Evolutionary conservation across 2,113 vertebrate species (phyloP), one percentile per base, ranked within the genome.

Genomic region (Sinocyclocheilus rhinocerous): DNA sequence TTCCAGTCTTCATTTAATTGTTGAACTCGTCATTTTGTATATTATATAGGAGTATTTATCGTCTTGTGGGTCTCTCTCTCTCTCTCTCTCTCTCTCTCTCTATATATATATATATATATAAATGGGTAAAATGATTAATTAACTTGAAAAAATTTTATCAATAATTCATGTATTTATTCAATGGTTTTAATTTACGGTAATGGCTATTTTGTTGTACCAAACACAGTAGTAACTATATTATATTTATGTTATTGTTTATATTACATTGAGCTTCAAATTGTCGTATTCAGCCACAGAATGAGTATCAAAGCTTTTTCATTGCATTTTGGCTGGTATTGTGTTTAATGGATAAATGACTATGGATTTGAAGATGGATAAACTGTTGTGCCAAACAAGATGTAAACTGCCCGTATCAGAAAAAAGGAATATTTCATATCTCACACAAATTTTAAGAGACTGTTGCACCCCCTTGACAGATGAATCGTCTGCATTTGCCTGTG

Each of bases 351-450:
- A 72, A 50, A 15, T n/a, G 9, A 16, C 76, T 22, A 9, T 20
- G 36, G 85, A 82, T 70, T 45, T 57, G n/a, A 82, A 76, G 50
- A 79, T 36, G 7, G 61, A 70, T 22, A 42, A 79, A 78, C 16
- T 39, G 79, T 70, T 52, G 69, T 59, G 72, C 48, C 77, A 39
- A 78, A 16, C 79, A 65, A 83, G 36, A 52, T 61, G 57, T 63
- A 87, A 78, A 83, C 61, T 73, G 69, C 4, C 76, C 52, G 63
- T 55, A 65, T 70, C 50, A 86, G 57, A 20, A 75, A 42, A 87
- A 65, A 78, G 20, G 29, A 69, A 87, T 83, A 42, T 78, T 59
- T 84, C 18, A 77, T 70, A 39, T 45, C 76, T 80, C 76, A 76
- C 15, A 22, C 50, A 69, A 72, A 59, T 84, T 39, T 76, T 69